These are phyloP conservation scores for Leptopilina boulardi DNA, from an alignment of 1,140 invertebrate species.

Conservation along the genomic window DNA sequence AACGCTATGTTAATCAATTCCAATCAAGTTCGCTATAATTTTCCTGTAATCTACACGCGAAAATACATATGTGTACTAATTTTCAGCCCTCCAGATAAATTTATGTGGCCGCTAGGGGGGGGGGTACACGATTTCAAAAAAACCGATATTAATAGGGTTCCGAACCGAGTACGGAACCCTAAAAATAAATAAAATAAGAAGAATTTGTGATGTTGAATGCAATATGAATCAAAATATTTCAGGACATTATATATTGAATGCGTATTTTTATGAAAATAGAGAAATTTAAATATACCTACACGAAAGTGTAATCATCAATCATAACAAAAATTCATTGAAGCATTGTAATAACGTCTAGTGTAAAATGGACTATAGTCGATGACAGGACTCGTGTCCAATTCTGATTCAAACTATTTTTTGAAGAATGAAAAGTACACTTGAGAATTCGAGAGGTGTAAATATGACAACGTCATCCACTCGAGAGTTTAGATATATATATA, in stretches of 20 bases:
- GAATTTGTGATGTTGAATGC: not conserved
- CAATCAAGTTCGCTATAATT: no score
- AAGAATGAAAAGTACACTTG: slow-evolving; percentile 26
- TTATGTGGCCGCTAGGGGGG: no score
- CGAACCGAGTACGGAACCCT: no score
- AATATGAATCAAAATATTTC: slow-evolving; percentile 5
- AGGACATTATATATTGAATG: no score
- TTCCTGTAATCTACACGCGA: no score
- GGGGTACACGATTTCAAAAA: no score
- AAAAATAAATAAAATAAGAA: not conserved
- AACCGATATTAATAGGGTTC: no score
- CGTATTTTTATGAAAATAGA: not conserved
- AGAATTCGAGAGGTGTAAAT: slow-evolving; percentile 21
- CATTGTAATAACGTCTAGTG: slow-evolving; percentile 1
- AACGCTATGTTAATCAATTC: no score
- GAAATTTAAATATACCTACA: not conserved
- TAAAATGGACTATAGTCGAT: slow-evolving; percentile 4
- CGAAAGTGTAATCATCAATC: slow-evolving; percentile 4
- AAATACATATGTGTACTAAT: no score
- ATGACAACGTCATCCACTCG: slow-evolving; percentile 27
- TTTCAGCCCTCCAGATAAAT: no score
- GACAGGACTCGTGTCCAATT: slow-evolving; percentile 23
- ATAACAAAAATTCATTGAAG: slow-evolving; percentile 15
- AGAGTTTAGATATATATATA: slow-evolving; percentile 17
- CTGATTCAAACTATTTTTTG: not conserved